Evolutionary conservation across 2,113 vertebrate genomes (phyloP), one percentile per base, ranked within the genome.

Genomic region (Prietella phreatophila): DNA sequence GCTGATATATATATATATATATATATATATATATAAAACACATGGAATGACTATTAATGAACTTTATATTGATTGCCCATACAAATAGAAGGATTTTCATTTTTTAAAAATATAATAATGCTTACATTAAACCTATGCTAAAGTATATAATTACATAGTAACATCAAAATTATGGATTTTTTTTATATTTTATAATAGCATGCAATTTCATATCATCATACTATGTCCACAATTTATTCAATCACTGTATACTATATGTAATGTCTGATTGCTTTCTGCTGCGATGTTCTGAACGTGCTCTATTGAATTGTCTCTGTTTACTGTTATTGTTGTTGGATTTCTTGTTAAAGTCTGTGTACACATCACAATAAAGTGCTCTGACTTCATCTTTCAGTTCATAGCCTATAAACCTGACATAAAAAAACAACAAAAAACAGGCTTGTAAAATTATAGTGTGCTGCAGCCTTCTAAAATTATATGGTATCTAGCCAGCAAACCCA

Each of bases 401-500:
- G 15, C 56, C 42, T 47, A 71, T 84, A 56, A 76, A 85, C 53
- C 20, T 36, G 27, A 53, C 4, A 33, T n/a, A n/a, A 10, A 65
- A n/a, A 11, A 27, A 63, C 6, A 79, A 79, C 14, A 25, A 73
- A 85, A 42, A 85, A 61, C 55, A 42, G 71, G 25, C 33, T 60
- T 76, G 30, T 76, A 58, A 76, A 79, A 86, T 80, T 78, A 80
- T 15, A 79, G 76, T 69, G 39, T 83, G 42, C 39, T 67, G 39
- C 82, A 5, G 39, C 17, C 82, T 30, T 83, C 5, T 25, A n/a
- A 86, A 78, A 78, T 86, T 86, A 65, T 82, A 82, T 33, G 79
- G 63, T 82, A 56, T 71, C 79, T 13, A 56, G 25, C 63, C 50
- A 42, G 53, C 22, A 58, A 86, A 27, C 27, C 19, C 33, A 73